A percentile compares a stretch with the other conserved stretches of the same genome.
phyloP scores from a whole-genome alignment of 2,888 invertebrate genomes.

The Epistrophe grossulariae region DNA sequence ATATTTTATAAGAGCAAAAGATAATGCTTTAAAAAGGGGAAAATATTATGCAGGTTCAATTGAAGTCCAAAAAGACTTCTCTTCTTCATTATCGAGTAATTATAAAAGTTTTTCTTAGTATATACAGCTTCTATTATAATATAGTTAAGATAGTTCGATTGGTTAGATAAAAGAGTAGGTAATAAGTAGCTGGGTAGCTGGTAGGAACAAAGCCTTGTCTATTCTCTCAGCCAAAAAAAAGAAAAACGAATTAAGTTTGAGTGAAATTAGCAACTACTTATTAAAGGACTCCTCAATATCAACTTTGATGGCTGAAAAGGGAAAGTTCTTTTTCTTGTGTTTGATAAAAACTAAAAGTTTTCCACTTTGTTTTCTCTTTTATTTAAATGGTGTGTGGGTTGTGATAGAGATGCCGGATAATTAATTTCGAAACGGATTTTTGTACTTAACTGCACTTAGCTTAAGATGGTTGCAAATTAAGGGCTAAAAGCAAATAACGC shows the following conservation, averaged over 20 bases:
- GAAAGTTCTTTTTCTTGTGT: constrained; percentile 19
- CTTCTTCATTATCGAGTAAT: constrained; percentile 48
- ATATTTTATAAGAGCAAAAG: constrained; percentile 8
- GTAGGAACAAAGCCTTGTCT: not conserved
- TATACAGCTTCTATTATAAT: too few relatives aligned
- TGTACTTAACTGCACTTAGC: constrained; percentile 34
- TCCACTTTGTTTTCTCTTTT: constrained; percentile 27
- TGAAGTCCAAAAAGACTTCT: constrained; percentile 25
- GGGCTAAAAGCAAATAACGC: not conserved
- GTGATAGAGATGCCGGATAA: constrained; percentile 36
- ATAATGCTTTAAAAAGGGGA: constrained; percentile 4
- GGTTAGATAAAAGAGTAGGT: not conserved
- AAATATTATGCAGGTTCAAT: constrained; percentile 23
- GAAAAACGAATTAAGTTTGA: constrained; percentile 14
- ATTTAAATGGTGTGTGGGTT: not conserved
- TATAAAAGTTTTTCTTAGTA: constrained; percentile 49
- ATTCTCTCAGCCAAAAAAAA: constrained; percentile 13
- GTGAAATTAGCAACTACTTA: constrained; percentile 18
- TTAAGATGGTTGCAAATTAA: constrained; percentile 23
- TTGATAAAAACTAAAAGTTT: constrained; percentile 23
- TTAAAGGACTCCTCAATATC: constrained; percentile 12
- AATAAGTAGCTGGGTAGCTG: constrained; percentile 5
- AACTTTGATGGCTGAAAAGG: not conserved
- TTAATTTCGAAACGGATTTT: constrained; percentile 40
- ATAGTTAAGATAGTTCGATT: constrained; percentile 39